A percentile compares a stretch with the other conserved stretches of the same genome.
These are phyloP conservation scores for Acrocephalus scirpaceus DNA, from an alignment of 2,797 vertebrate species.

Conservation along the genomic window DNA sequence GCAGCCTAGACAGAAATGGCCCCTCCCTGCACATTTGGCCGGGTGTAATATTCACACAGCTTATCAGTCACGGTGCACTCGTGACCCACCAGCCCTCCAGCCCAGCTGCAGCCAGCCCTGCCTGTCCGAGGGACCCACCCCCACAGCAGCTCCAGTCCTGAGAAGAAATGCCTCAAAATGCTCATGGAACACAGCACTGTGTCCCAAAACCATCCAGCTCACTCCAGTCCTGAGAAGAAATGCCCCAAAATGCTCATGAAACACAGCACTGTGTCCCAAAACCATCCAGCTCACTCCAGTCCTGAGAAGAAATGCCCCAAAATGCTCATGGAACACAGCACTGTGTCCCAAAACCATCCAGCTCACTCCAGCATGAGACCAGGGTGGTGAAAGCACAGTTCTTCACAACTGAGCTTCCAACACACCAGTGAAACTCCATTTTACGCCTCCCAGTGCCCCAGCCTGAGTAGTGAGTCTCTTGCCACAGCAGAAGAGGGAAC, in stretches of 20 bases:
- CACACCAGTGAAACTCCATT: rapidly evolving
- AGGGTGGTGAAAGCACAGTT: neutral
- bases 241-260: neutral
- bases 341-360: rapidly evolving
- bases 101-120: neutral
- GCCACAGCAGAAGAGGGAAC: neutral
- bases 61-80: rapidly evolving
- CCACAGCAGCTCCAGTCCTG: rapidly evolving
- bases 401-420: neutral
- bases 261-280: rapidly evolving
- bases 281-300: neutral
- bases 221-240: neutral
- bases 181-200: neutral
- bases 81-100: rapidly evolving
- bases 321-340: rapidly evolving
- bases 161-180: neutral
- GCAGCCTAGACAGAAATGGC: neutral
- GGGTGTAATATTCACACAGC: neutral
- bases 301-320: neutral
- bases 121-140: rapidly evolving
- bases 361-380: neutral
- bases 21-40: neutral
- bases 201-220: neutral
- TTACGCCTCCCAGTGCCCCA: neutral
- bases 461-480: rapidly evolving